Evolutionary conservation across 2,888 invertebrate species (phyloP).

Genomic region (Melieria crassipennis): DNA sequence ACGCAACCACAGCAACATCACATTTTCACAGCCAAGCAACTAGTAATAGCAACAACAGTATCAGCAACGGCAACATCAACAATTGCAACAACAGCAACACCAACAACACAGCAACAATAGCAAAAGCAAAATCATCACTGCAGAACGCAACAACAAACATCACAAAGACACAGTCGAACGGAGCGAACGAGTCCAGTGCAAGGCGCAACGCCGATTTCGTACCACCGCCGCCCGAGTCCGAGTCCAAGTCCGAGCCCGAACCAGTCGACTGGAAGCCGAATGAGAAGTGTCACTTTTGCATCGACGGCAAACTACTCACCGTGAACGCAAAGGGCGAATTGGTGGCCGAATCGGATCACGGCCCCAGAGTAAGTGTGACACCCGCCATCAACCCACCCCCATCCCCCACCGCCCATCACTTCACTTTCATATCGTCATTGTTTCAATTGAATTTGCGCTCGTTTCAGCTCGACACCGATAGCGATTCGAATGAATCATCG

Average conservation of each 20-base stretch:
- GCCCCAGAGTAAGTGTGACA: conserved; percentile 51
- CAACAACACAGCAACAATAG: conserved; percentile 39
- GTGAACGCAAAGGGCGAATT: conserved; percentile 66
- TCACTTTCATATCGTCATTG: conserved; percentile 7
- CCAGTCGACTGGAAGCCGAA: conserved; percentile 83
- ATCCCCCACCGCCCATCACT: background rate
- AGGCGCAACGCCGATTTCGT: conserved; percentile 8
- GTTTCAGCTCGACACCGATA: conserved; percentile 71
- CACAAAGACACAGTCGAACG: conserved; percentile 13
- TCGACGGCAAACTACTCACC: conserved; percentile 75
- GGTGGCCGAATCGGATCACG: conserved; percentile 63
- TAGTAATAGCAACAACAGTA: conserved; percentile 31
- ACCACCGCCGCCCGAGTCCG: conserved; percentile 61
- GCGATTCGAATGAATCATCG: conserved; percentile 69
- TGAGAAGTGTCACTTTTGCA: conserved; percentile 87
- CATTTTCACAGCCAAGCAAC: conserved; percentile 33
- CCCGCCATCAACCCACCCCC: too few species aligned
- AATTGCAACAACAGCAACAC: conserved; percentile 52
- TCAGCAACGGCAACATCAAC: conserved; percentile 31
- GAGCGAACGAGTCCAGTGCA: conserved; percentile 24
- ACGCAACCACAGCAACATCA: conserved; percentile 31
- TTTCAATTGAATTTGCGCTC: background rate
- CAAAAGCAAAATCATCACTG: conserved; percentile 21
- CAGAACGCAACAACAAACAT: conserved; percentile 45
- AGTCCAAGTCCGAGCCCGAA: conserved; percentile 55